phyloP scores from a whole-genome alignment of 2,113 vertebrate species.

The Hyla sarda region DNA sequence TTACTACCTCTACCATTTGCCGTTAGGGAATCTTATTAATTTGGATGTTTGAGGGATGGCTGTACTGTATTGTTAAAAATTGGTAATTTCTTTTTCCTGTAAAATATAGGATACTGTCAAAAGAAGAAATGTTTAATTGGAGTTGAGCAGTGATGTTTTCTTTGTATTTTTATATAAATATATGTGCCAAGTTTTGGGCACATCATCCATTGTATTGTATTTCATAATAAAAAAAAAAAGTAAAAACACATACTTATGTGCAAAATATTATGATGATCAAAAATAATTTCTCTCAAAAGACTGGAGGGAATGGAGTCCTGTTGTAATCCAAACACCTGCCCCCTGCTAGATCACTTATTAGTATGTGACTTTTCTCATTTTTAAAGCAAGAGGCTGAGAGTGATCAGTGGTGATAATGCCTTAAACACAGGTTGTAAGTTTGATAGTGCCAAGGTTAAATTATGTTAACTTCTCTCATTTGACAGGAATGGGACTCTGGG shows the following conservation, averaged over 20 bases:
- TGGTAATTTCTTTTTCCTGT: background rate
- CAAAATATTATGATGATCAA: background rate
- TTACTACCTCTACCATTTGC: background rate
- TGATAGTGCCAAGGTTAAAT: too few relatives aligned
- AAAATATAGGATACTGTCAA: background rate
- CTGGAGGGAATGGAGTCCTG: too few relatives aligned
- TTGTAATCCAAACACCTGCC: too few relatives aligned
- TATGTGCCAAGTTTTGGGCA: background rate
- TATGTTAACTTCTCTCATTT: too few relatives aligned
- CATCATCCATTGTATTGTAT: background rate
- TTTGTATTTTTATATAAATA: background rate
- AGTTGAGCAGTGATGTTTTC: too few relatives aligned
- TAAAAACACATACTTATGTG: background rate
- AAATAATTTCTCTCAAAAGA: too few relatives aligned
- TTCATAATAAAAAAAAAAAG: conserved; percentile 32
- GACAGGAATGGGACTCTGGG: too few relatives aligned
- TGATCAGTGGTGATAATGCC: too few relatives aligned
- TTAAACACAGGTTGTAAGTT: too few relatives aligned
- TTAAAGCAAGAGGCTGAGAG: too few relatives aligned
- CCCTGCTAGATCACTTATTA: too few relatives aligned
- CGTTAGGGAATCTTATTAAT: background rate
- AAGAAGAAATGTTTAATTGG: background rate
- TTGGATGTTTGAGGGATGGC: background rate
- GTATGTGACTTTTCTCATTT: too few relatives aligned
- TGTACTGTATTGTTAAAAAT: background rate